These are phyloP conservation scores for Eledona agricola DNA, from an alignment of 2,888 invertebrate species.

Conservation along the genomic window DNA sequence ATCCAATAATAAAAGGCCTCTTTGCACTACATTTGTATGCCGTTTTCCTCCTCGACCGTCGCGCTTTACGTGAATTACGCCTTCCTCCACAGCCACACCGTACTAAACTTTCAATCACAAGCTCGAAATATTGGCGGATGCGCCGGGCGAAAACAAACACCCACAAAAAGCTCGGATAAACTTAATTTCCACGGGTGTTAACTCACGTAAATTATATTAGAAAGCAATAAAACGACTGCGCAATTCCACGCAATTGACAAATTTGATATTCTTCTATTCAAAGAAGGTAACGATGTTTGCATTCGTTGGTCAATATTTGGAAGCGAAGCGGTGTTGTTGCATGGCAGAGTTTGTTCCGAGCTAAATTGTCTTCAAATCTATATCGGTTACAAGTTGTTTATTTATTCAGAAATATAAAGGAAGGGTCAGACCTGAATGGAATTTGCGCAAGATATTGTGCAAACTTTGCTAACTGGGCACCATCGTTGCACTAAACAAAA, in stretches of 20 bases:
- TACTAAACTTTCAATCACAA: neutral
- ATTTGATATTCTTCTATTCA: conserved; percentile 9
- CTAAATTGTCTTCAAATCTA: neutral
- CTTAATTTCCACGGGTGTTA: no score
- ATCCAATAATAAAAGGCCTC: conserved; percentile 37
- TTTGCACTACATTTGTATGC: conserved; percentile 32
- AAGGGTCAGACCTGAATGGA: no score
- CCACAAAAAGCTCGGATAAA: neutral
- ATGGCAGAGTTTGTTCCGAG: conserved; percentile 12
- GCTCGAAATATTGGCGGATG: conserved; percentile 2
- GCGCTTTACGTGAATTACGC: conserved; percentile 25
- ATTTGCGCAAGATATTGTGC: conserved; percentile 1
- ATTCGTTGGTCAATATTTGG: conserved; percentile 23
- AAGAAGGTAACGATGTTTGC: conserved; percentile 19
- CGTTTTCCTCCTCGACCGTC: conserved; percentile 21
- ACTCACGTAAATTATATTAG: no score
- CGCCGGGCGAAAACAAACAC: conserved; percentile 2
- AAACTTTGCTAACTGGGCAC: conserved; percentile 1
- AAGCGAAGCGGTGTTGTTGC: conserved; percentile 3
- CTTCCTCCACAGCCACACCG: conserved; percentile 7
- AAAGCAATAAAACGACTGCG: no score
- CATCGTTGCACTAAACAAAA: conserved; percentile 13
- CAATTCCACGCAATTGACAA: no score
- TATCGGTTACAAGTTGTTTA: conserved; percentile 3
- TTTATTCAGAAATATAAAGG: neutral